Percentiles rank a stretch among this genome's conserved stretches.
phyloP scores from a whole-genome alignment of 2,888 invertebrate species.

The Drosophila conformis region DNA sequence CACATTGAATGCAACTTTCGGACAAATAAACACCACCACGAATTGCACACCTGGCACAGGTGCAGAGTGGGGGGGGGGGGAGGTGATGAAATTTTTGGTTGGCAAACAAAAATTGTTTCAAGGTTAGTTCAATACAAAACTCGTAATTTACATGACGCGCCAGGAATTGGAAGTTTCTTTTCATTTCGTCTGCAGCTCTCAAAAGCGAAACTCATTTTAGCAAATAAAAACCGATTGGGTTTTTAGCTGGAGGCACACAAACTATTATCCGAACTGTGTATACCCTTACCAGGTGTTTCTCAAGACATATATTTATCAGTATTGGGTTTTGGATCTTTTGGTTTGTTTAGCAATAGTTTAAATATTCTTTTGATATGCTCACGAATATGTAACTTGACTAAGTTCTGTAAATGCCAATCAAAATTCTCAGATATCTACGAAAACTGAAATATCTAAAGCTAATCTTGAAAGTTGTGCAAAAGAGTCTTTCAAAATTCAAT shows the following conservation, averaged over 20 bases:
- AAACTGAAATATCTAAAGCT: not conserved
- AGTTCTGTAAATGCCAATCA: not conserved
- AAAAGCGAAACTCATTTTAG: constrained; percentile 63
- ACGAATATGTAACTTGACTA: not conserved
- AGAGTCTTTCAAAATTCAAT: not conserved
- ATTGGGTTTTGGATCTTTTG: no score
- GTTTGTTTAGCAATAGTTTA: not conserved
- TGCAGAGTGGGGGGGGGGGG: not conserved
- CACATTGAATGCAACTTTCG: constrained; percentile 35
- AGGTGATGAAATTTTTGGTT: constrained; percentile 18
- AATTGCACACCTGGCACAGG: not conserved
- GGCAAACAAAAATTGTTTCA: constrained; percentile 55
- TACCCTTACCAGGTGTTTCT: not conserved
- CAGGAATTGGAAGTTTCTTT: constrained; percentile 55
- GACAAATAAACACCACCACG: constrained; percentile 27
- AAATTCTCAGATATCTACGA: not conserved
- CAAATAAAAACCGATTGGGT: constrained; percentile 51
- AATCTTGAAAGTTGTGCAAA: not conserved
- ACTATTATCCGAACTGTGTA: constrained; percentile 10
- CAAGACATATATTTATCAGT: not conserved
- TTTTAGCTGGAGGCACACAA: constrained; percentile 34
- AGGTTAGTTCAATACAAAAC: constrained; percentile 60
- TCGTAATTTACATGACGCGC: constrained; percentile 58
- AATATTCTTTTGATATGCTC: not conserved
- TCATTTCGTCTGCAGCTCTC: constrained; percentile 36